Conservation (phyloP, 2,113 vertebrate species). For the Formicarius rufipectus region DNA sequence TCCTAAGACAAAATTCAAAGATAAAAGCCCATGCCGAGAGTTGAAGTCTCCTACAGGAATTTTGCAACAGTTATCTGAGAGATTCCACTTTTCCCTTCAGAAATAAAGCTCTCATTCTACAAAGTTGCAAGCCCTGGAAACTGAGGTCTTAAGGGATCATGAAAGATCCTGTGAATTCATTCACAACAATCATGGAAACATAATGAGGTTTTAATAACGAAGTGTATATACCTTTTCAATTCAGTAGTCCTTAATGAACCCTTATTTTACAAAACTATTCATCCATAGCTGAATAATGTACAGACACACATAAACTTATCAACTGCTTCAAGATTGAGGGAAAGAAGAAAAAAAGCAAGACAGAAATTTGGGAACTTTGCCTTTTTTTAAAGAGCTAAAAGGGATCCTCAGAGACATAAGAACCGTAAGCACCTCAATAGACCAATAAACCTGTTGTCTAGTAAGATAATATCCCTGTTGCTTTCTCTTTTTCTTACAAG, state of each 20-base stretch:
- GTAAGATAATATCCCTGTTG: not conserved
- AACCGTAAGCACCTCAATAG: fast-evolving
- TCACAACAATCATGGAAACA: not conserved
- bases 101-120: not conserved
- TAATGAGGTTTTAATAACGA: not conserved
- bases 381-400: not conserved
- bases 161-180: not conserved
- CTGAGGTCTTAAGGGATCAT: not conserved
- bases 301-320: not conserved
- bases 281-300: not conserved
- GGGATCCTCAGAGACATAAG: not conserved
- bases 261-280: not conserved
- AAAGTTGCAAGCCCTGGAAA: not conserved
- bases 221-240: not conserved
- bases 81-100: not conserved
- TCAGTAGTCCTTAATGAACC: not conserved
- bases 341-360: not conserved
- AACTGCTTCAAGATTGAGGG: not conserved
- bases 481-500: not conserved
- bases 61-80: not conserved
- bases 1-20: not conserved
- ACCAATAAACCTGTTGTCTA: not conserved
- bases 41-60: not conserved
- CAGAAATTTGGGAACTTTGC: not conserved
- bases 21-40: not conserved